phyloP scores from a whole-genome alignment of 2,113 vertebrate genomes.

The Recurvirostra avosetta region DNA sequence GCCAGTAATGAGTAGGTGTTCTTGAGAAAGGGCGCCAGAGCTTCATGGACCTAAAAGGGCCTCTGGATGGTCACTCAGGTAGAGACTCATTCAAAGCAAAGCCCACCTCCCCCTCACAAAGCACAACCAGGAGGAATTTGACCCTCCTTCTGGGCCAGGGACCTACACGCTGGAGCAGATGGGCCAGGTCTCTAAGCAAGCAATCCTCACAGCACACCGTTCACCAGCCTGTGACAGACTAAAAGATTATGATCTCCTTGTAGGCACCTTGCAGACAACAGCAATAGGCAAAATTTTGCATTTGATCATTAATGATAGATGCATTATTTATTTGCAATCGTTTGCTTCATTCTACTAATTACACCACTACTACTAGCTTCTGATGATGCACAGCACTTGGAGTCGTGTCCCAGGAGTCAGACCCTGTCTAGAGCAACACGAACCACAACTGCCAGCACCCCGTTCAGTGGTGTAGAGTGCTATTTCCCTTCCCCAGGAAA shows the following conservation, averaged over 20 bases:
- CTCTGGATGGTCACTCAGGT: neutral
- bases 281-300: neutral
- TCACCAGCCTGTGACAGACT: neutral
- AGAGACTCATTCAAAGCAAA: neutral
- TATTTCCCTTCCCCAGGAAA: neutral
- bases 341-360: neutral
- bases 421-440: neutral
- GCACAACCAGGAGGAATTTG: neutral
- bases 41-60: neutral
- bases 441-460: neutral
- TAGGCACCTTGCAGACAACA: neutral
- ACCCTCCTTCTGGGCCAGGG: neutral
- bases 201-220: accelerated
- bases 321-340: conserved; percentile 21
- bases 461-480: accelerated
- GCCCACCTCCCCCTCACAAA: neutral
- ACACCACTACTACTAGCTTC: neutral
- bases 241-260: neutral
- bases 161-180: neutral
- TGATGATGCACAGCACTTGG: neutral
- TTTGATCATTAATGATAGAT: conserved; percentile 1
- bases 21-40: neutral
- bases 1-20: neutral
- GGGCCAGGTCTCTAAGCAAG: neutral
- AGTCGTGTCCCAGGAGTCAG: neutral